Base-by-base conservation (phyloP, 2,888 invertebrate species). In the Pollenia angustigena region DNA sequence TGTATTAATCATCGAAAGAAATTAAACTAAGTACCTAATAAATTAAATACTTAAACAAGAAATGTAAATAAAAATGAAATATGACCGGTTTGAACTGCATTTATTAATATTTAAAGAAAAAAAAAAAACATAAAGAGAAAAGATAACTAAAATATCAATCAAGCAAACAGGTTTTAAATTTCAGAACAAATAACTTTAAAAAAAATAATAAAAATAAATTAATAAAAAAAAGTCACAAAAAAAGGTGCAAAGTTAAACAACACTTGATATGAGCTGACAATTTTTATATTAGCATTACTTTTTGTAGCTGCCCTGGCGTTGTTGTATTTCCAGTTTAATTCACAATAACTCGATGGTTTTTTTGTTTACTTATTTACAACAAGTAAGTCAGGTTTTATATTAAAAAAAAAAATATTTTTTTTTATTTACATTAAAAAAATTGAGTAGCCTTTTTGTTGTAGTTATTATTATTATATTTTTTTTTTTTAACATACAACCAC, bases 181-280 rank as follows among this genome's bases (percentile, higher is more conserved):
- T 79, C 80, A 62, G 60, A 60, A 71, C n/a, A 62, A 62, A 48
- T 16, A 62, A 11, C 32, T 32, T 16, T n/a, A n/a, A 48, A 52
- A 1, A 48, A 42, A 18, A 48, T 32, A n/a, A 42, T 52, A 52
- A 68, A 48, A 75, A 44, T n/a, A 54, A 14, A 69, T 23, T 44
- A 40, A 48, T 40, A 66, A 14, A 42, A 14, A 42, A 44, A n/a
- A 52, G 32, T 48, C 14, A 16, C 11, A 9, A 32, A 68, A 76
- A 66, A 64, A 76, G 72, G 79, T 84, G 84, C 68, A 80, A 79
- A 79, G 84, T 68, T 80, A 84, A 82, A 79, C 66, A 84, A 85
- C 84, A 79, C 71, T 72, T 84, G 78, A 83, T 78, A 78, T 78
- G 58, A 50, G 56, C 56, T 74, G 62, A 52, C 71, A 64, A 72